Base-by-base conservation (phyloP, 1,140 invertebrate genomes). In the Solen grandis region DNA sequence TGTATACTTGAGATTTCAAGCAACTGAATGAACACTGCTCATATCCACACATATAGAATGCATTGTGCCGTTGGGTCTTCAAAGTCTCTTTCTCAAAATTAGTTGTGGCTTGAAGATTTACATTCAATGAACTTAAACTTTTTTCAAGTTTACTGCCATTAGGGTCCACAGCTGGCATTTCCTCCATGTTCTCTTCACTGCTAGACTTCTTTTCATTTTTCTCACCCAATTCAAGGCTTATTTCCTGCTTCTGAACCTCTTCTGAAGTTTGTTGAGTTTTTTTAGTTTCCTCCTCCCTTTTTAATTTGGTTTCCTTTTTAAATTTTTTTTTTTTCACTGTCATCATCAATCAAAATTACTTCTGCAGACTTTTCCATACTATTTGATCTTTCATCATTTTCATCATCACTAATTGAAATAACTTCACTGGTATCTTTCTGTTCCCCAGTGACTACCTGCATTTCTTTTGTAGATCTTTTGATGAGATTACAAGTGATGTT, bases 41-140 rank as follows among this genome's bases (percentile, higher is more conserved):
- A 62, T 54, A 80, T 5, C 77, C 77, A 52, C 77, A 80, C 19
- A 65, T 60, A 54, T 80, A 80, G 27, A 80, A 80, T 35, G 77
- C 38, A 46, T 35, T 35, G 33, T 65, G n/a, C 19, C 57, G 35
- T n/a, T 72, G 66, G n/a, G 50, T 52, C 38, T 27, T 29, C 2
- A 73, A 13, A 31, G 55, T 54, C 13, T 80, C 35, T 14, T 68
- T 50, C 16, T 60, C 52, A 70, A 68, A 68, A 27, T 27, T n/a
- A 25, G 25, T 27, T 13, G 60, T 63, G 33, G 27, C 19, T 54
- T 54, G n/a, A 2, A 8, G 27, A 25, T 25, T 25, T 54, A 22
- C 52, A 22, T 54, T 54, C 52, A 54, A 4, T 1, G 52, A n/a
- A n/a, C n/a, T 25, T 8, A 54, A 19, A 8, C 52, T 22, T 8